Base-by-base conservation (phyloP, 2,888 invertebrate species). In the Nomada goodeniana region DNA sequence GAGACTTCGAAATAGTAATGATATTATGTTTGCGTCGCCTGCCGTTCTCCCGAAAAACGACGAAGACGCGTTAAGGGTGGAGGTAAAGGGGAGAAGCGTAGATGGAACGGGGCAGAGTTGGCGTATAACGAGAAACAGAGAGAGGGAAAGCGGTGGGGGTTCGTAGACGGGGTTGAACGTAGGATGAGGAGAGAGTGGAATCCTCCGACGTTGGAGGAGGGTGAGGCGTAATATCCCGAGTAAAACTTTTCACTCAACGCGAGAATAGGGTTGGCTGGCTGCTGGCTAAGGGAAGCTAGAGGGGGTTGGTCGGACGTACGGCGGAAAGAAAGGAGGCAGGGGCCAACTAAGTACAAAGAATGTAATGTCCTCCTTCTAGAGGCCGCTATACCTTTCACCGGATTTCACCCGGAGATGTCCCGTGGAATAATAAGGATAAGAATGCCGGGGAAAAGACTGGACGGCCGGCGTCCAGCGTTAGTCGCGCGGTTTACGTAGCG, bases 171-270 rank as follows among this genome's bases (percentile, higher is more conserved):
- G 72, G 70, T 70, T 57, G 80, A 44, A 44, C 44, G 74, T 68
- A 69, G 81, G 52, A 44, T 7, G 63, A 67, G 73, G 79, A 55
- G 77, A 68, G 84, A 80, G 86, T 85, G 85, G 85, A 85, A 88
- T 87, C 87, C 83, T 85, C 78, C 65, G 84, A 80, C 74, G 83
- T 83, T 76, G 75, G 80, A 82, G 78, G 85, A 86, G 90, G 89
- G 83, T 89, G 90, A 90, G 91, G 83, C 89, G 92, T 92, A 93
- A 93, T 93, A 93, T 92, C 92, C 92, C 91, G 88, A 91, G 92
- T 92, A 92, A 92, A 93, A 93, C 93, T 93, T 93, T 93, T 93
- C 92, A 93, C 92, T 92, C 91, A 91, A 89, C 91, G 91, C 89
- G 89, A 91, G 90, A 91, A 91, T 90, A 90, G 89, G 83, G 89